Evolutionary conservation across 2,113 vertebrate species (phyloP).

Genomic region (Pardalotus punctatus): DNA sequence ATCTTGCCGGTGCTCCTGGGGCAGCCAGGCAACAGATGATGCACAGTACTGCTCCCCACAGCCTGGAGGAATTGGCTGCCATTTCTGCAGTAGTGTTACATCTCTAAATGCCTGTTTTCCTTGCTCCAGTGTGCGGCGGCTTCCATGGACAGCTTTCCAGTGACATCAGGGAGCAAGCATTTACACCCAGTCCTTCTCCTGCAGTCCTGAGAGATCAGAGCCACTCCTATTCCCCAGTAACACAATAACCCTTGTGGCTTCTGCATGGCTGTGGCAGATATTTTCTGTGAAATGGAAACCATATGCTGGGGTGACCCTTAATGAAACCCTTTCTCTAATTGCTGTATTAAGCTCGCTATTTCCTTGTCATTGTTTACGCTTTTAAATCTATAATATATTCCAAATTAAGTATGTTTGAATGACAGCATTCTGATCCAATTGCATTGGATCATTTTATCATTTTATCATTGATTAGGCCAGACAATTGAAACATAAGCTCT

Average conservation of each 20-base stretch:
- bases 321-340: conserved; percentile 49
- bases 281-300: conserved; percentile 49
- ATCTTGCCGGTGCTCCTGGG: neutral
- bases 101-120: neutral
- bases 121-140: neutral
- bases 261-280: conserved; percentile 1
- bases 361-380: conserved; percentile 54
- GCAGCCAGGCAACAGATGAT: neutral
- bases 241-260: neutral
- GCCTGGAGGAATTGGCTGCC: neutral
- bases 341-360: conserved; percentile 35
- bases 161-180: neutral
- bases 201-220: neutral
- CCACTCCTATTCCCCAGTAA: neutral
- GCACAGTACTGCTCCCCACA: neutral
- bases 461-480: conserved; percentile 51
- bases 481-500: conserved; percentile 31
- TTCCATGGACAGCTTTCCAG: neutral
- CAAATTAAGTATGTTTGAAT: conserved; percentile 58
- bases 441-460: no score
- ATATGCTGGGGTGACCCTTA: conserved; percentile 41
- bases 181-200: neutral
- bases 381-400: conserved; percentile 56
- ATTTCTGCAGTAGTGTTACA: fast-evolving
- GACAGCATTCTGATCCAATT: conserved; percentile 54